Evolutionary conservation across 2,113 vertebrate genomes (phyloP).

Genomic region (Cebidichthys violaceus): DNA sequence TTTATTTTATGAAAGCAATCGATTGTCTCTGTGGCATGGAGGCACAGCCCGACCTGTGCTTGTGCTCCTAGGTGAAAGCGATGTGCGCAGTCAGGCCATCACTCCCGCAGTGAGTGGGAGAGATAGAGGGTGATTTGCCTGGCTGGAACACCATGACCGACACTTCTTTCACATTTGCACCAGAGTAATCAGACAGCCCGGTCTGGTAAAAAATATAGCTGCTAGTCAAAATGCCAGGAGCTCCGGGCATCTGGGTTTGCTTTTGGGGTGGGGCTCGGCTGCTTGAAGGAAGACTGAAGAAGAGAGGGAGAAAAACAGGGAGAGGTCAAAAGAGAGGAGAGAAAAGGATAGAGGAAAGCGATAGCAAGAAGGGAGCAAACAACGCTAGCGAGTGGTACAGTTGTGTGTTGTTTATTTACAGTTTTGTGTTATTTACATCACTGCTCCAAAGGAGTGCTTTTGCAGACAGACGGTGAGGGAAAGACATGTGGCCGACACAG

Average conservation of each 20-base stretch:
- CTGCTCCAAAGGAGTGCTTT: constrained; percentile 35
- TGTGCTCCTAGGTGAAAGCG: constrained; percentile 57
- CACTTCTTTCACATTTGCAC: constrained; percentile 70
- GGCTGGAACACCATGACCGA: constrained; percentile 60
- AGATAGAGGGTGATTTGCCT: constrained; percentile 54
- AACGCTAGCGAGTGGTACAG: constrained; percentile 11
- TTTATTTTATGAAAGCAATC: constrained; percentile 81
- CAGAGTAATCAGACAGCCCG: constrained; percentile 62
- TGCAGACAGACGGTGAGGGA: constrained; percentile 47
- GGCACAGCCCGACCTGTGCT: constrained; percentile 62
- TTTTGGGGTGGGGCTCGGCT: constrained; percentile 51
- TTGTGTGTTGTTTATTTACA: constrained; percentile 58
- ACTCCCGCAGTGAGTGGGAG: constrained; percentile 45
- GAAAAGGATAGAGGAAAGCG: constrained; percentile 20
- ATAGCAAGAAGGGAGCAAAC: constrained; percentile 16
- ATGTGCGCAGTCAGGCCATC: constrained; percentile 58
- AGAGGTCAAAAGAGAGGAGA: constrained; percentile 60
- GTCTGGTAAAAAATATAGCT: constrained; percentile 60
- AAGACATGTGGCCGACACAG: constrained; percentile 54
- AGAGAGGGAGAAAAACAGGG: constrained; percentile 36
- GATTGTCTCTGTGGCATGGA: constrained; percentile 73
- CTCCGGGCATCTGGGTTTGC: constrained; percentile 56
- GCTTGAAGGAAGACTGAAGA: constrained; percentile 44
- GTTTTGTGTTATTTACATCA: constrained; percentile 59
- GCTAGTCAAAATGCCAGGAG: constrained; percentile 65